These are phyloP conservation scores for Acestrorhynchus altus DNA, from an alignment of 2,797 vertebrate genomes.

Conservation along the genomic window DNA sequence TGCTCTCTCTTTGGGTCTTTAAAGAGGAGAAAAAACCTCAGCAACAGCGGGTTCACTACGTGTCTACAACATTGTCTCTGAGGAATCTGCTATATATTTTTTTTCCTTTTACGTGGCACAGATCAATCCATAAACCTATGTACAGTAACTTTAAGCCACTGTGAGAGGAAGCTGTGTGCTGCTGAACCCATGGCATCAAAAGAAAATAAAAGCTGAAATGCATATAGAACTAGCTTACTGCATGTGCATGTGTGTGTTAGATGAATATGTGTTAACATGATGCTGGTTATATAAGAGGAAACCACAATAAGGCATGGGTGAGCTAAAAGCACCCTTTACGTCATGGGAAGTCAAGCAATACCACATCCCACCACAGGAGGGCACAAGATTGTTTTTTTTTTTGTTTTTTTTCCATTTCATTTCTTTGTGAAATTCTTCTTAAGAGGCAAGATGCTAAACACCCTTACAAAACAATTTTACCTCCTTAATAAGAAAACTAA, in stretches of 20 bases:
- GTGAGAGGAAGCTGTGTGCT: neutral
- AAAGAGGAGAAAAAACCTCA: slow-evolving; percentile 4
- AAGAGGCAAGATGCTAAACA: neutral
- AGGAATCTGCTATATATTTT: neutral
- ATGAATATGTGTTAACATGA: slow-evolving; percentile 13
- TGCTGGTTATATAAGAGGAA: slow-evolving; percentile 49
- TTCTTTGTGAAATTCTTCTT: slow-evolving; percentile 13
- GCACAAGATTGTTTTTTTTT: neutral
- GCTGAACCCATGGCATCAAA: neutral
- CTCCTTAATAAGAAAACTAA: slow-evolving; percentile 29
- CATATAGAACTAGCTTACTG: slow-evolving; percentile 4
- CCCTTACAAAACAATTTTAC: neutral
- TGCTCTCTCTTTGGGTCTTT: slow-evolving; percentile 39
- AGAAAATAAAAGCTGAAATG: slow-evolving; percentile 4
- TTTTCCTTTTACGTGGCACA: slow-evolving; percentile 15
- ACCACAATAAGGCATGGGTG: slow-evolving; percentile 58
- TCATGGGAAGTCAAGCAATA: slow-evolving; percentile 20
- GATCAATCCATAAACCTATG: slow-evolving; percentile 24
- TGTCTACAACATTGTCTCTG: slow-evolving; percentile 17
- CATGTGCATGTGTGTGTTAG: slow-evolving; percentile 15
- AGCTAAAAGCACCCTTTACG: slow-evolving; percentile 55
- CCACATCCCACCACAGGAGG: slow-evolving; percentile 23
- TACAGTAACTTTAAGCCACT: slow-evolving; percentile 12
- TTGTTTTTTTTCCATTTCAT: neutral
- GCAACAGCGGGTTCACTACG: slow-evolving; percentile 1